A percentile compares a stretch with the other conserved stretches of the same genome.
Evolutionary conservation across 2,113 vertebrate genomes (phyloP).

Genomic region (Tringa solitaria): DNA sequence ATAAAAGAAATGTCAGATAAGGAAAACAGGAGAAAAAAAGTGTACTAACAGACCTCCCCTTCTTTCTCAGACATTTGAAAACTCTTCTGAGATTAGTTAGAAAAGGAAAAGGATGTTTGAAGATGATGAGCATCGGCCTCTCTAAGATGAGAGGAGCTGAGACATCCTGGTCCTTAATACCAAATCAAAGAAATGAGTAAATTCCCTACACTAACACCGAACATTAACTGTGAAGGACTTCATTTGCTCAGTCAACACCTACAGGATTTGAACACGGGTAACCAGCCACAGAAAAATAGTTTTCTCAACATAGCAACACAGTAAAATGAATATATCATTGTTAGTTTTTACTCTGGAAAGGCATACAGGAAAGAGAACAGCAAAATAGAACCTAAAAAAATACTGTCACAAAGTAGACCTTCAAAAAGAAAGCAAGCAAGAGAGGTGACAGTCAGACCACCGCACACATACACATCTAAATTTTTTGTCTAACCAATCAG

Average conservation of each 20-base stretch:
- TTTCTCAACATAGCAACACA: background rate
- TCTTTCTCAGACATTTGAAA: background rate
- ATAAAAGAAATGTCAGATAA: background rate
- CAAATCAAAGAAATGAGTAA: background rate
- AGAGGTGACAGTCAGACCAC: background rate
- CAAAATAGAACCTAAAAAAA: background rate
- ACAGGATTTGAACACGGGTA: background rate
- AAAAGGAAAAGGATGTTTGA: background rate
- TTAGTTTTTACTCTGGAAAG: background rate
- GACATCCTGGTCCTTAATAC: background rate
- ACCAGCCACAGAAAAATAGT: background rate
- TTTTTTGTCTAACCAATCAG: background rate
- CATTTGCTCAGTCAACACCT: background rate
- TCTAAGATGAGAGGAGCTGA: background rate
- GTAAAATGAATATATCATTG: background rate
- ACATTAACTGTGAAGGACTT: background rate
- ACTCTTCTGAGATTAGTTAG: background rate
- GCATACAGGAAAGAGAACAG: background rate
- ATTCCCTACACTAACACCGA: background rate
- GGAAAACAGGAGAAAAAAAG: background rate
- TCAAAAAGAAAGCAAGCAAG: background rate
- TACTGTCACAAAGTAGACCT: background rate
- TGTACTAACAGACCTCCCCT: background rate
- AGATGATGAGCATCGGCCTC: background rate
- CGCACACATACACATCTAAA: background rate